phyloP scores from a whole-genome alignment of 2,797 vertebrate genomes.

The Florisuga fusca region DNA sequence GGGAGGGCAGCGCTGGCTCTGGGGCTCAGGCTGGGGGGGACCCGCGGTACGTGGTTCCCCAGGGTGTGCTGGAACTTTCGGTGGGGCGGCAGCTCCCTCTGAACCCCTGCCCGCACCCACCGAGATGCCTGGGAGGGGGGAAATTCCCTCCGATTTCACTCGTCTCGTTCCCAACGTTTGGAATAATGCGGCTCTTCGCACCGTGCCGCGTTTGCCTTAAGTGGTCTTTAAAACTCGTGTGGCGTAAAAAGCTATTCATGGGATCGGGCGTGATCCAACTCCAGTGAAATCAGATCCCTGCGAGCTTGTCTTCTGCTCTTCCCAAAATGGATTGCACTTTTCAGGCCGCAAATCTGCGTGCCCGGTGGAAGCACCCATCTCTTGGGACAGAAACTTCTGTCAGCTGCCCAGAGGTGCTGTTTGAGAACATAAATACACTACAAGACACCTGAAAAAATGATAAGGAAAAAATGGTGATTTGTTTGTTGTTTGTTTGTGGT shows the following conservation, averaged over 20 bases:
- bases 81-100: background rate
- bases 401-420: background rate
- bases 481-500: too few species aligned
- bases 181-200: background rate
- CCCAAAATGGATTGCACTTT: accelerated
- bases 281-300: accelerated
- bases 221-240: background rate
- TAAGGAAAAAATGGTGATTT: background rate
- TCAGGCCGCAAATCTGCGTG: accelerated
- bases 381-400: background rate
- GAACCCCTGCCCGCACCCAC: background rate
- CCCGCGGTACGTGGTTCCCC: background rate
- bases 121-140: background rate
- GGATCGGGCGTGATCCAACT: accelerated
- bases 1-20: background rate
- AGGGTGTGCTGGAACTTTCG: background rate
- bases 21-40: accelerated
- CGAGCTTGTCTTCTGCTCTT: background rate
- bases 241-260: background rate
- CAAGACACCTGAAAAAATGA: accelerated
- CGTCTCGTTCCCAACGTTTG: background rate
- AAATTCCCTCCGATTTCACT: background rate
- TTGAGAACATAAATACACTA: background rate
- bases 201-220: background rate
- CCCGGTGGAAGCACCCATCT: background rate